A percentile compares a stretch with the other conserved stretches of the same genome.
phyloP scores from a whole-genome alignment of 2,888 invertebrate genomes.

The Thymelicus sylvestris region DNA sequence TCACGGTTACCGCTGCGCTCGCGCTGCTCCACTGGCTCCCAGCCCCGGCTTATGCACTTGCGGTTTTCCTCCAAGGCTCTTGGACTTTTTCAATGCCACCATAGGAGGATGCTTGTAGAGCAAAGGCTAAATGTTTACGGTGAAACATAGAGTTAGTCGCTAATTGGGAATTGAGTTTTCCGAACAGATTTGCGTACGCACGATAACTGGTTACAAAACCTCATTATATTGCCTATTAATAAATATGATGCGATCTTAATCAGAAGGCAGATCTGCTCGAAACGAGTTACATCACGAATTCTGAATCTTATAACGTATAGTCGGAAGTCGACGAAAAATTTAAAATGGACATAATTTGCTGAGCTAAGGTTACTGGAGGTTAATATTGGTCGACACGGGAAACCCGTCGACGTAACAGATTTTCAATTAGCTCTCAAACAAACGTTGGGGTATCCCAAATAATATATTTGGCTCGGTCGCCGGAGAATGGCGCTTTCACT shows the following conservation, averaged over 20 bases:
- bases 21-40: slow-evolving; percentile 4
- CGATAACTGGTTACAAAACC: neutral
- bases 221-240: neutral
- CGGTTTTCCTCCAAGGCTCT: slow-evolving; percentile 46
- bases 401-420: slow-evolving; percentile 49
- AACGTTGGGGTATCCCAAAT: slow-evolving; percentile 58
- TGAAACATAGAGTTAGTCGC: too few relatives aligned
- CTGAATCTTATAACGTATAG: neutral
- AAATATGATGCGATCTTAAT: neutral
- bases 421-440: slow-evolving; percentile 48
- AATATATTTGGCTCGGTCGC: slow-evolving; percentile 39
- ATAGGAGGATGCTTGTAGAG: slow-evolving; percentile 4
- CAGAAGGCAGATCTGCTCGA: neutral
- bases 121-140: too few relatives aligned
- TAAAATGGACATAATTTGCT: neutral
- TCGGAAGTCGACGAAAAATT: neutral
- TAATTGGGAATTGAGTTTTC: too few relatives aligned
- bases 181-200: neutral
- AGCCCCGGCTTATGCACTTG: slow-evolving; percentile 35
- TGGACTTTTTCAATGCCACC: slow-evolving; percentile 16
- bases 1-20: slow-evolving; percentile 27
- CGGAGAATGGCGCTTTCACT: slow-evolving; percentile 63
- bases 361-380: slow-evolving; percentile 20
- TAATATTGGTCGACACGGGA: slow-evolving; percentile 37
- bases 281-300: slow-evolving; percentile 4